Evolutionary conservation across 1,140 invertebrate genomes (phyloP).

Genomic region (Calliphora vicina): DNA sequence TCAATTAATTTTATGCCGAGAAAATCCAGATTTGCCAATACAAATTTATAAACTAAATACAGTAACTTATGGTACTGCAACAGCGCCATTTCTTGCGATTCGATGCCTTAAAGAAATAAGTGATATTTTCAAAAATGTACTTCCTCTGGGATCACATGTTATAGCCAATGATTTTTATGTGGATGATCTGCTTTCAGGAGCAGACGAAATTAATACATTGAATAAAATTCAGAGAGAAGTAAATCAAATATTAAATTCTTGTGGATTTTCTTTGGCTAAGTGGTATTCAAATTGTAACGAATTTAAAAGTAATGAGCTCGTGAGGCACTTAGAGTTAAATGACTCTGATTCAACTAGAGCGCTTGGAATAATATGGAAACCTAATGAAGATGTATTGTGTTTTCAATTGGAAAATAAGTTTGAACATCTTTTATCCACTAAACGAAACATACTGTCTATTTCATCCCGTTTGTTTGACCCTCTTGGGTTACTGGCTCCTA

Average conservation of each 20-base stretch:
- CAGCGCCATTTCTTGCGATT: conserved; percentile 50
- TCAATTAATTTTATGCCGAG: neutral
- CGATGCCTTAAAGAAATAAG: no score
- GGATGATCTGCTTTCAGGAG: conserved; percentile 59
- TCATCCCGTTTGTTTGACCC: conserved; percentile 62
- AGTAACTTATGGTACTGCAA: conserved; percentile 54
- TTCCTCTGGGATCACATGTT: conserved; percentile 44
- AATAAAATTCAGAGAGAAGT: conserved; percentile 37
- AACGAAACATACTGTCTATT: conserved; percentile 53
- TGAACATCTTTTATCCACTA: conserved; percentile 40
- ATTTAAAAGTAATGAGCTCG: conserved; percentile 42
- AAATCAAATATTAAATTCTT: conserved; percentile 43
- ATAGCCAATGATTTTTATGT: conserved; percentile 56
- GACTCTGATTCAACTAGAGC: conserved; percentile 43
- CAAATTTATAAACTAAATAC: conserved; percentile 49
- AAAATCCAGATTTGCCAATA: conserved; percentile 45
- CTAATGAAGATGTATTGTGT: conserved; percentile 41
- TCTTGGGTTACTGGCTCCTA: conserved; percentile 57
- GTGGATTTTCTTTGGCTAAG: conserved; percentile 61
- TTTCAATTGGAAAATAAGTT: conserved; percentile 42
- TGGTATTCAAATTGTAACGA: conserved; percentile 53
- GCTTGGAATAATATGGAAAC: conserved; percentile 55
- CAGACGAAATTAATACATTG: conserved; percentile 42
- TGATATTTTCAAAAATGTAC: no score
- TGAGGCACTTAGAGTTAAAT: conserved; percentile 13